A percentile compares a stretch with the other conserved stretches of the same genome.
Conservation (phyloP, 2,113 vertebrate species). For the Amphiprion ocellaris region DNA sequence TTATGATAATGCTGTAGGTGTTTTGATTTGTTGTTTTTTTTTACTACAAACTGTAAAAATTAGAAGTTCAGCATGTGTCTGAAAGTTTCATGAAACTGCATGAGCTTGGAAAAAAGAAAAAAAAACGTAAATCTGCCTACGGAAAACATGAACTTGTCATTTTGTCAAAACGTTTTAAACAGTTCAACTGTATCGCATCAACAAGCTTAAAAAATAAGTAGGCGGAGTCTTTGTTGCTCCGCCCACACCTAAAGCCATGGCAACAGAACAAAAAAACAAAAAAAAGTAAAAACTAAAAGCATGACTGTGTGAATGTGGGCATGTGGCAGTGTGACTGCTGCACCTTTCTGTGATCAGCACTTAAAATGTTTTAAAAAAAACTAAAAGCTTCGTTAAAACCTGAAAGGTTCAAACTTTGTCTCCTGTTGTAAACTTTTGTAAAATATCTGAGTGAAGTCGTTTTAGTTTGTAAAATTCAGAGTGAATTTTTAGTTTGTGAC, state of each 20-base stretch:
- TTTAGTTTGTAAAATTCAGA: conserved; percentile 32
- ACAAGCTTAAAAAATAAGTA: too few relatives aligned
- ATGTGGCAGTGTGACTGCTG: not conserved
- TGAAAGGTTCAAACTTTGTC: not conserved
- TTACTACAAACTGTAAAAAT: too few relatives aligned
- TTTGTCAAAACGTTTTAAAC: too few relatives aligned
- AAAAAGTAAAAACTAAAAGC: not conserved
- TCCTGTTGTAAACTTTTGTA: conserved; percentile 50
- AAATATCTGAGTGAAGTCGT: conserved; percentile 20
- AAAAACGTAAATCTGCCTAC: too few relatives aligned
- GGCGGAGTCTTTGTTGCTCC: too few relatives aligned
- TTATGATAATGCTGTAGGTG: too few relatives aligned
- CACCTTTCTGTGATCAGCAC: conserved; percentile 47
- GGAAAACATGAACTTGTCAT: too few relatives aligned
- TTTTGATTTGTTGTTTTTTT: too few relatives aligned
- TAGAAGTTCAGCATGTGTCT: too few relatives aligned
- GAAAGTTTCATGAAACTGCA: too few relatives aligned
- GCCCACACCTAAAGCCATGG: not conserved
- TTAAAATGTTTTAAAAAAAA: conserved; percentile 37
- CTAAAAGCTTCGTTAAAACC: not conserved
- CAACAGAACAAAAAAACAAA: not conserved
- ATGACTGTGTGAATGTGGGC: conserved; percentile 9
- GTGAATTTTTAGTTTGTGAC: conserved; percentile 32
- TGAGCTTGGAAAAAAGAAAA: too few relatives aligned
- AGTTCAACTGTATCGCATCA: too few relatives aligned